Base-by-base conservation (phyloP, 1,140 invertebrate species). In the Pseudoatta argentina region DNA sequence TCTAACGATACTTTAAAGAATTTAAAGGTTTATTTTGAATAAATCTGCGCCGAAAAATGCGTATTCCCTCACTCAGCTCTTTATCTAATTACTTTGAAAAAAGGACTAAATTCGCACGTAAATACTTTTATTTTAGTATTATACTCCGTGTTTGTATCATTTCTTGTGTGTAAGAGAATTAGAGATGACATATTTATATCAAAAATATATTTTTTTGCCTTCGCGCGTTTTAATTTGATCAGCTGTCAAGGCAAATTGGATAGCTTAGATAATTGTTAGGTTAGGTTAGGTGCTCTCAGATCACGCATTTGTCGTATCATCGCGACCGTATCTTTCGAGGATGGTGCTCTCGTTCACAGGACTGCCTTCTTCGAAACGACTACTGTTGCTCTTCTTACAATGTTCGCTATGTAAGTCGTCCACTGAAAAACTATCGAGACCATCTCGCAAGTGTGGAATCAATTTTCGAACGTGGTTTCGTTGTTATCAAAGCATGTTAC, bases 401-500 rank as follows among this genome's bases (percentile, higher is more conserved):
- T 89, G 89, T 27, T 89, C 75, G 48, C 77, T 87, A 71, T 89
- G 93, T 94, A 90, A 94, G 93, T 90, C 8, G 48, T 66, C 4
- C 4, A 2, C 12, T 39, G 10, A 27, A 64, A 27, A 55, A 55
- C 44, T 67, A 14, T 51, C 16, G 2, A 55, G 57, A 27, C 10
- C 5, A 2, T 3, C n/a, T 18, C 7, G 7, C 39, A 12, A 44
- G 39, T 44, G 39, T 44, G 1, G 1, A 44, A 44, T 44, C 39
- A 8, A 44, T 64, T 18, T 16, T 44, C 3, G 16, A 69, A 44
- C 14, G 16, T 3, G 14, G 1, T 24, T n/a, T 27, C 24, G 4
- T 14, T 71, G 39, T 8, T 8, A 53, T 21, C 10, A 12, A 53
- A n/a, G 8, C 7, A 34, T 34, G 55, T 21, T 2, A 16, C 14